Base-by-base conservation (phyloP, 2,113 vertebrate genomes). In the Pollachius pollachius region DNA sequence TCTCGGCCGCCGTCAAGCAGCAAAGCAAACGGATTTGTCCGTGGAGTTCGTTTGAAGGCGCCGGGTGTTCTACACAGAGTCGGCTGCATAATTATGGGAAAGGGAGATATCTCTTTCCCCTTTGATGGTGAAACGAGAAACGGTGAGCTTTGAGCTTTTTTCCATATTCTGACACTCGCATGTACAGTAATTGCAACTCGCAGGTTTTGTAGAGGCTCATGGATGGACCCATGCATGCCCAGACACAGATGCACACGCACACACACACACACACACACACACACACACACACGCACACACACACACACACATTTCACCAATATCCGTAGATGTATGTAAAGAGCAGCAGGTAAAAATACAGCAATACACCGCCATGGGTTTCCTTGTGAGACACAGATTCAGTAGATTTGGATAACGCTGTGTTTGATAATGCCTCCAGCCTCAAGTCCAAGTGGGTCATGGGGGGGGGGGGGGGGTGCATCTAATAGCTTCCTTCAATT, bases 1-100 rank as follows among this genome's bases (percentile, higher is more conserved):
- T 48, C 41, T 48, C 11, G 41, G 12, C 41, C 17, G 16, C 34
- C 3, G 73, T 66, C 57, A 67, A 75, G 34, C 17, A 65, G 62
- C 0, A 59, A 68, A 68, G 9, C n/a, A 48, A 41, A 60, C 67
- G 8, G 56, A 41, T 21, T 58, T 23, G 30, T 23, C 17, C 41
- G 54, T 15, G 16, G 7, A 66, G 6, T 54, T 48, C 6, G 52
- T 23, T 17, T 66, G 17, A 48, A 17, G n/a, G 34, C n/a, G 12
- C 41, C 41, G 41, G 21, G 63, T 48, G 17, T 41, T 58, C 16
- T 65, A 12, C 19, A 15, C 15, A 5, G 64, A 65, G 16, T 15
- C 34, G 41, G 63, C 30, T 18, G n/a, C 17, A 13, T 48, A 64
- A 64, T 64, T 41, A 48, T 19, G 16, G 17, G n/a, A 48, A 48